A percentile compares a stretch with the other conserved stretches of the same genome.
These are phyloP conservation scores for Drosophila lacertosa DNA, from an alignment of 1,140 invertebrate genomes.

Conservation along the genomic window DNA sequence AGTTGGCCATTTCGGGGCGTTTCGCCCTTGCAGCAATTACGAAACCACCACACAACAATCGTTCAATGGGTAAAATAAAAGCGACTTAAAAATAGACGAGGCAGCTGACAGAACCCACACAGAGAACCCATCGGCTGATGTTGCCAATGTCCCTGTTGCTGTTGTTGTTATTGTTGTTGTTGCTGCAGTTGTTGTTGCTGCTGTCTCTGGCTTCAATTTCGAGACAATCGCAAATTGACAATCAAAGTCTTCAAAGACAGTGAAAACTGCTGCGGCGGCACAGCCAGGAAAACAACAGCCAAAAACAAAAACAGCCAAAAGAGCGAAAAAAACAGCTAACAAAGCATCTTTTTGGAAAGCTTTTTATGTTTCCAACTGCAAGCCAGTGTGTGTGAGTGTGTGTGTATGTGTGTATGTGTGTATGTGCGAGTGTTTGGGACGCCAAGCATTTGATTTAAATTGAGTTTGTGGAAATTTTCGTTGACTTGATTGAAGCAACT, in stretches of 20 bases:
- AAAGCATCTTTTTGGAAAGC: constrained; percentile 67
- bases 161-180: constrained; percentile 14
- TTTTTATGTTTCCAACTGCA: constrained; percentile 28
- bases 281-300: constrained; percentile 64
- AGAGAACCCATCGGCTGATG: constrained; percentile 46
- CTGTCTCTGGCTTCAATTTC: constrained; percentile 72
- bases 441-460: constrained; percentile 83
- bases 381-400: constrained; percentile 28
- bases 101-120: constrained; percentile 62
- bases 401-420: constrained; percentile 13
- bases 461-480: constrained; percentile 80
- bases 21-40: constrained; percentile 77
- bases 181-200: constrained; percentile 42
- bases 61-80: constrained; percentile 80
- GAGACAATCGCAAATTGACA: constrained; percentile 82
- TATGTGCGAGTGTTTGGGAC: constrained; percentile 60
- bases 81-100: constrained; percentile 80
- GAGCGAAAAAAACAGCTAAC: constrained; percentile 59
- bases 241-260: constrained; percentile 82
- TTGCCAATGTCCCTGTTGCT: constrained; percentile 18
- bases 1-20: constrained; percentile 62
- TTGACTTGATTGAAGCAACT: constrained; percentile 82
- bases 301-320: constrained; percentile 47
- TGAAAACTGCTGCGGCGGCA: constrained; percentile 76
- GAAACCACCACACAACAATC: constrained; percentile 79